A percentile compares a stretch with the other conserved stretches of the same genome.
phyloP scores from a whole-genome alignment of 1,140 invertebrate genomes.

The Hylyphantes graminicola region DNA sequence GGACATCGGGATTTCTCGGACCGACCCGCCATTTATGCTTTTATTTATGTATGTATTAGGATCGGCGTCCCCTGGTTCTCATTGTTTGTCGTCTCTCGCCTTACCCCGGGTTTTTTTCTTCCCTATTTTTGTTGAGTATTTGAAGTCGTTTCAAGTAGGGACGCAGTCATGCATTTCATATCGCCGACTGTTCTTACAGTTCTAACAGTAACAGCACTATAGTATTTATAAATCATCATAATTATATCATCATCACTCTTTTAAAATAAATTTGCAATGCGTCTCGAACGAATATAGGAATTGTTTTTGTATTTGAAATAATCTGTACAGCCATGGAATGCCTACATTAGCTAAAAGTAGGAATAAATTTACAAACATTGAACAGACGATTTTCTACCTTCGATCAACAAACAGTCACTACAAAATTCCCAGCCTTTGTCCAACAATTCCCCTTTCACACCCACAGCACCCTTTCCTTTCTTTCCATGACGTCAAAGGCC shows the following conservation, averaged over 20 bases:
- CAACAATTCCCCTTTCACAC: neutral
- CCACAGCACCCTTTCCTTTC: neutral
- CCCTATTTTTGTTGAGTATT: neutral
- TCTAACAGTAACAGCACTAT: too few species aligned
- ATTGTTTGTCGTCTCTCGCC: conserved; percentile 31
- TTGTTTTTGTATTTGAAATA: too few species aligned
- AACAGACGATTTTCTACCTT: too few species aligned
- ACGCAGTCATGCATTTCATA: conserved; percentile 50
- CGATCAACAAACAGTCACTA: too few species aligned
- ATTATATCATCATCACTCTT: too few species aligned
- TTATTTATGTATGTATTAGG: conserved; percentile 58
- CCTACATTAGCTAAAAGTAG: too few species aligned
- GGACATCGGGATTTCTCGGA: conserved; percentile 31
- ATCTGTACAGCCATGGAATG: too few species aligned
- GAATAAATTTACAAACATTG: too few species aligned
- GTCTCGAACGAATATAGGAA: too few species aligned
- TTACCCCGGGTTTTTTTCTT: neutral
- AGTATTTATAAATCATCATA: too few species aligned
- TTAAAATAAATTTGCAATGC: too few species aligned
- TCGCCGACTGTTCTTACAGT: conserved; percentile 15
- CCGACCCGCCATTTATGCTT: conserved; percentile 36
- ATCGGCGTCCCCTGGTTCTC: conserved; percentile 7
- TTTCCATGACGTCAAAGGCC: conserved; percentile 36
- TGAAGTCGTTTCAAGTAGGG: conserved; percentile 32
- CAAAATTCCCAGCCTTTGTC: neutral